A percentile compares a stretch with the other conserved stretches of the same genome.
These are phyloP conservation scores for Coregonus sp. DNA, from an alignment of 2,797 vertebrate genomes.

Conservation along the genomic window DNA sequence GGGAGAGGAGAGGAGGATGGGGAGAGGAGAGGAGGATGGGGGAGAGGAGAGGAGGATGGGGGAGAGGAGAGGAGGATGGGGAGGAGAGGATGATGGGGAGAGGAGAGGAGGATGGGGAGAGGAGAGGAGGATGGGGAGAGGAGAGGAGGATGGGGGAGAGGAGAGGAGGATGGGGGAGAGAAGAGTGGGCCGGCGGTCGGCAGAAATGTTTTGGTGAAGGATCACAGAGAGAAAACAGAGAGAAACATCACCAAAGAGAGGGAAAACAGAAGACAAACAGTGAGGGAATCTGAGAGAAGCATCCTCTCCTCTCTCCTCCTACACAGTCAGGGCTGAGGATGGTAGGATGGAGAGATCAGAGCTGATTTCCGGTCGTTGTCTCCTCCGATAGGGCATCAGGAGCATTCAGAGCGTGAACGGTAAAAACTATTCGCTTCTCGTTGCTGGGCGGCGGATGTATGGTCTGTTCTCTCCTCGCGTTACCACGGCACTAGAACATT, in stretches of 20 bases:
- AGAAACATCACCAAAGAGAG: neutral
- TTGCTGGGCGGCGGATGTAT: neutral
- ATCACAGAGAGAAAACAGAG: neutral
- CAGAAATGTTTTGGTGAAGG: neutral
- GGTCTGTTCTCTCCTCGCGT: conserved; percentile 13
- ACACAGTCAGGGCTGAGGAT: neutral
- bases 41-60: neutral
- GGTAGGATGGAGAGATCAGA: neutral
- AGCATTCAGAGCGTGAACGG: conserved; percentile 15
- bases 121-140: too few relatives aligned
- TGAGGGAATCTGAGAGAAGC: neutral
- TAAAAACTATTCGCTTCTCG: conserved; percentile 24
- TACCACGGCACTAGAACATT: conserved; percentile 16
- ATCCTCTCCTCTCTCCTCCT: neutral
- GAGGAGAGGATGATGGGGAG: too few relatives aligned
- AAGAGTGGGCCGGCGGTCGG: neutral
- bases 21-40: too few relatives aligned
- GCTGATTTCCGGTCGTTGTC: neutral
- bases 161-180: neutral
- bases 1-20: neutral
- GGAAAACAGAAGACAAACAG: neutral
- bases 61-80: too few relatives aligned
- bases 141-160: too few relatives aligned
- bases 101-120: too few relatives aligned
- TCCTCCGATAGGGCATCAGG: conserved; percentile 1